Evolutionary conservation across 2,888 invertebrate species (phyloP).

Genomic region (Rosalia funebris): DNA sequence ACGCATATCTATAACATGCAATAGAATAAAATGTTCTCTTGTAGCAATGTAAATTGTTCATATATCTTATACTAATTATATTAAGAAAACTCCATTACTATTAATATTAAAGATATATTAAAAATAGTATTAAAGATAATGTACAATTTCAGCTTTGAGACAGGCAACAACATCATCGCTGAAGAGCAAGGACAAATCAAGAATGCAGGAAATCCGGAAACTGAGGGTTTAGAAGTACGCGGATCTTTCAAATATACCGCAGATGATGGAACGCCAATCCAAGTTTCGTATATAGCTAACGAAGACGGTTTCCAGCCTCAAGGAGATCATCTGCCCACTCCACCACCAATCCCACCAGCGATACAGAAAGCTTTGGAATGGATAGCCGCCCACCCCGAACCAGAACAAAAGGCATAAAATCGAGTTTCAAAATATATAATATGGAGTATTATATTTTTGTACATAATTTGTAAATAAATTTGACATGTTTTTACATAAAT

Average conservation of each 20-base stretch:
- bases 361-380: slow-evolving; percentile 74
- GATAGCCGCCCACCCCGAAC: slow-evolving; percentile 37
- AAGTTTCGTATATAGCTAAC: slow-evolving; percentile 71
- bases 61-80: no score
- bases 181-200: slow-evolving; percentile 71
- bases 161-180: slow-evolving; percentile 70
- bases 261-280: slow-evolving; percentile 56
- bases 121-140: no score
- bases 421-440: neutral
- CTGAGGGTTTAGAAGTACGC: slow-evolving; percentile 51
- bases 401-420: slow-evolving; percentile 23
- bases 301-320: slow-evolving; percentile 77
- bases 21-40: no score
- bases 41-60: no score
- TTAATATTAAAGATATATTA: no score
- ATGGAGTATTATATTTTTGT: neutral
- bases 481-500: no score
- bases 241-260: slow-evolving; percentile 49
- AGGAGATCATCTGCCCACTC: slow-evolving; percentile 81
- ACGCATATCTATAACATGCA: no score
- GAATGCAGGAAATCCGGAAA: slow-evolving; percentile 63
- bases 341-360: slow-evolving; percentile 82
- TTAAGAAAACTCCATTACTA: no score
- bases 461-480: slow-evolving; percentile 13
- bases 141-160: slow-evolving; percentile 63